Conservation (phyloP, 1,140 invertebrate species). For the Nasonia giraulti region DNA sequence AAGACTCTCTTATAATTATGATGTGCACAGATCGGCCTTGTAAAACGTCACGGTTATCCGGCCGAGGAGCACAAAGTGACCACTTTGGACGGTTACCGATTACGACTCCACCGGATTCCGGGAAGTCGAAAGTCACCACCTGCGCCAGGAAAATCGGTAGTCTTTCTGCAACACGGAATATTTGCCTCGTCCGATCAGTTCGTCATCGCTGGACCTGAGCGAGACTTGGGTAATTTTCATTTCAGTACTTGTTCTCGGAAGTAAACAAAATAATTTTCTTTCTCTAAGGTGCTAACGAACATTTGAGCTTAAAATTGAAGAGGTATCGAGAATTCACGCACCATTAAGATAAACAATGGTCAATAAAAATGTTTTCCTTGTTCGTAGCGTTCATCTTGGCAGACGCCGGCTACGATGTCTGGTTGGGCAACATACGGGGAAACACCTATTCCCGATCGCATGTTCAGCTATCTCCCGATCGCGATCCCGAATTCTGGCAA, state of each 20-base stretch:
- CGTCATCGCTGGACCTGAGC: conserved; percentile 68
- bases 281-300: too few species aligned
- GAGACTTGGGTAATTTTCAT: conserved; percentile 63
- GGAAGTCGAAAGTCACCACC: conserved; percentile 43
- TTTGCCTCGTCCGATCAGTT: conserved; percentile 70
- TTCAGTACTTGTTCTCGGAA: background rate
- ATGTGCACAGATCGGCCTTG: conserved; percentile 57
- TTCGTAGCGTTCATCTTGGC: conserved; percentile 74
- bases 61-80: conserved; percentile 69
- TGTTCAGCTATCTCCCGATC: conserved; percentile 61
- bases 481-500: conserved; percentile 74
- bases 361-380: background rate
- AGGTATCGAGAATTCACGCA: too few species aligned
- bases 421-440: conserved; percentile 78
- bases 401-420: conserved; percentile 84
- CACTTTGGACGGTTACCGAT: conserved; percentile 73
- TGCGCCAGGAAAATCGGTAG: conserved; percentile 56
- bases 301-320: too few species aligned
- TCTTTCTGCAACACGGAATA: conserved; percentile 76
- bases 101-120: conserved; percentile 74
- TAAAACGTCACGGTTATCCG: conserved; percentile 69
- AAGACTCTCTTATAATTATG: too few species aligned
- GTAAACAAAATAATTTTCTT: too few species aligned
- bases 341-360: background rate
- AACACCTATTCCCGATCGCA: conserved; percentile 74